Evolutionary conservation across 1,140 invertebrate genomes (phyloP).

Genomic region (Macrosteles quadrilineatus): DNA sequence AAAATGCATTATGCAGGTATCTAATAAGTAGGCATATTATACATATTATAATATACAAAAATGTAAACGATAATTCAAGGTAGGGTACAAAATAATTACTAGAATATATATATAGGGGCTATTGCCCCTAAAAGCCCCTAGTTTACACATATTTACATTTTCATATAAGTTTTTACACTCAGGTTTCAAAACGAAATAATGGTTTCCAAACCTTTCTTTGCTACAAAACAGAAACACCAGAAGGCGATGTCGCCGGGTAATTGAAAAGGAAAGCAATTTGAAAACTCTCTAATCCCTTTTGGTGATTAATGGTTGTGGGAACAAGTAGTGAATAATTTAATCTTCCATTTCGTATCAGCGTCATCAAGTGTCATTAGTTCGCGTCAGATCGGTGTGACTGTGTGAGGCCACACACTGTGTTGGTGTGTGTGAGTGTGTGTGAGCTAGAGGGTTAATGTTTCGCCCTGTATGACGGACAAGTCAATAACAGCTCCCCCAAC

Average conservation of each 20-base stretch:
- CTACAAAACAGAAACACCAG: not conserved
- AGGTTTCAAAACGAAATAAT: no score
- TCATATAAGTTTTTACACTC: no score
- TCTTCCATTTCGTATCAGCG: slow-evolving; percentile 21
- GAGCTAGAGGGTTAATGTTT: not conserved
- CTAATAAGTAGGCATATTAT: no score
- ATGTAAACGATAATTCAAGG: no score
- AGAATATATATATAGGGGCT: no score
- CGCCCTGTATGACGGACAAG: slow-evolving; percentile 6
- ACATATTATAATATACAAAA: no score
- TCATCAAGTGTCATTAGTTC: slow-evolving; percentile 20
- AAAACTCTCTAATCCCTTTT: not conserved
- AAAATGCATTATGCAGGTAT: no score
- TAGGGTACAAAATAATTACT: no score
- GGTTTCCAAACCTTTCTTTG: no score
- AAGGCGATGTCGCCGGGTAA: not conserved
- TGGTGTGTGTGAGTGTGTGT: not conserved
- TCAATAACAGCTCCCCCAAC: not conserved
- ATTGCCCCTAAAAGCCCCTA: no score
- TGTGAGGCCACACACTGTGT: no score
- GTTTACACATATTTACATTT: no score
- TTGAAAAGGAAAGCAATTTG: slow-evolving; percentile 9
- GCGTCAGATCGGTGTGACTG: not conserved
- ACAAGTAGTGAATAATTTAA: slow-evolving; percentile 27
- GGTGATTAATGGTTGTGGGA: slow-evolving; percentile 9